Conservation (phyloP, 2,888 invertebrate genomes). For the Acanthococcus lagerstroemiae region DNA sequence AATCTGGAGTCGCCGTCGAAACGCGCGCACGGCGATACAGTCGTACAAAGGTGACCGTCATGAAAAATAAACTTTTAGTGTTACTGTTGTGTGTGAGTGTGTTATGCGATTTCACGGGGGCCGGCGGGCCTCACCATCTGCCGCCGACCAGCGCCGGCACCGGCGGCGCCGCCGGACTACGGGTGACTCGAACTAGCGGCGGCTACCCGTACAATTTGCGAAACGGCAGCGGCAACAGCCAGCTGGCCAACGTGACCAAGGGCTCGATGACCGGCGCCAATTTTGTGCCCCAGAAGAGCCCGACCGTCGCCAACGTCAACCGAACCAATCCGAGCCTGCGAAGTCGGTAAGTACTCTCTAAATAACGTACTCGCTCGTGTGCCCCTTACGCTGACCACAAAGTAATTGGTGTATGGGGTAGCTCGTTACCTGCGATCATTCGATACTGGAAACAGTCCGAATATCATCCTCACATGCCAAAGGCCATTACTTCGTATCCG, state of each 20-base stretch:
- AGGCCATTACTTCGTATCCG: too few species aligned
- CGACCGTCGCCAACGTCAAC: not conserved
- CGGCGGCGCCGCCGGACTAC: constrained; percentile 2
- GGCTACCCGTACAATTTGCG: constrained; percentile 22
- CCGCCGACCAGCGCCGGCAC: constrained; percentile 1
- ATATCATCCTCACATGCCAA: too few species aligned
- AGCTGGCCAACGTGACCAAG: constrained; percentile 9
- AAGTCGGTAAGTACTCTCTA: constrained; percentile 19
- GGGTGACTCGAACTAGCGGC: constrained; percentile 23
- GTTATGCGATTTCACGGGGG: constrained; percentile 15
- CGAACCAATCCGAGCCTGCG: not conserved
- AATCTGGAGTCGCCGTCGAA: constrained; percentile 21
- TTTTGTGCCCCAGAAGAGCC: not conserved
- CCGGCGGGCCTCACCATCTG: constrained; percentile 12
- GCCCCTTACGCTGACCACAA: too few species aligned
- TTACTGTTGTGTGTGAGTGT: constrained; percentile 26
- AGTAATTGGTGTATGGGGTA: too few species aligned
- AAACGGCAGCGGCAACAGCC: constrained; percentile 3
- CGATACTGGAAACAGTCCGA: too few species aligned
- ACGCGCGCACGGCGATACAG: constrained; percentile 2
- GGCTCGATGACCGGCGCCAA: not conserved
- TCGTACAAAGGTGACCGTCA: constrained; percentile 25
- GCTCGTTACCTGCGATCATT: too few species aligned
- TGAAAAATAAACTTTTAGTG: constrained; percentile 24
- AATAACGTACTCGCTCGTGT: too few species aligned